Evolutionary conservation across 1,140 invertebrate genomes (phyloP).

Genomic region (Chrysomallon squamiferum): DNA sequence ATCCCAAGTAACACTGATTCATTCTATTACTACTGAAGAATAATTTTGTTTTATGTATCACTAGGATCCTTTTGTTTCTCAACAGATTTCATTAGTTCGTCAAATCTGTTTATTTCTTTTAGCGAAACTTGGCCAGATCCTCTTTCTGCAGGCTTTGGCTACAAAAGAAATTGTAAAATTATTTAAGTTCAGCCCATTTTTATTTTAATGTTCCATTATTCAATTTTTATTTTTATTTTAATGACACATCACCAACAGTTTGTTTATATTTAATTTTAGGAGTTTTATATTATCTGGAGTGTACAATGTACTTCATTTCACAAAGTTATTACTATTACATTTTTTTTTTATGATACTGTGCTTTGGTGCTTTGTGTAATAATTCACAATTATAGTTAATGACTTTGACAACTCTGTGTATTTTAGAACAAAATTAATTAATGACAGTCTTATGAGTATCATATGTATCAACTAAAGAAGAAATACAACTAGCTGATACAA

Average conservation of each 20-base stretch:
- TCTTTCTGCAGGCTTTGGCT: slow-evolving; percentile 75
- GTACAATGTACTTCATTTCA: background rate
- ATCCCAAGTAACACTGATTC: too few species aligned
- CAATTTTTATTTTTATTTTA: background rate
- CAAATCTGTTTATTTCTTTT: slow-evolving; percentile 78
- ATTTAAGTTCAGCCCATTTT: background rate
- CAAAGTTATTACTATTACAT: background rate
- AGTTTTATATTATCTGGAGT: background rate
- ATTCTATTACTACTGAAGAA: too few species aligned
- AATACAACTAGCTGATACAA: background rate
- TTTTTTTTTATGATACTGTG: background rate
- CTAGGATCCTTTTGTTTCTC: too few species aligned
- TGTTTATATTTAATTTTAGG: background rate
- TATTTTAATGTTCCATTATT: background rate
- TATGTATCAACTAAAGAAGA: background rate
- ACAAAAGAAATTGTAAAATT: slow-evolving; percentile 10
- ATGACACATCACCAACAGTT: slow-evolving; percentile 1
- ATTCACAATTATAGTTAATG: background rate
- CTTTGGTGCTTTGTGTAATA: background rate
- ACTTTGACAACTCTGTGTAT: background rate
- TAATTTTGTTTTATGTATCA: too few species aligned
- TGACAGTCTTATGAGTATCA: too few species aligned
- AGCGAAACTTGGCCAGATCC: slow-evolving; percentile 84
- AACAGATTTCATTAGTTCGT: slow-evolving; percentile 59
- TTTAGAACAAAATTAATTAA: background rate